Evolutionary conservation across 2,888 invertebrate species (phyloP).

Genomic region (Ochropleura plecta): DNA sequence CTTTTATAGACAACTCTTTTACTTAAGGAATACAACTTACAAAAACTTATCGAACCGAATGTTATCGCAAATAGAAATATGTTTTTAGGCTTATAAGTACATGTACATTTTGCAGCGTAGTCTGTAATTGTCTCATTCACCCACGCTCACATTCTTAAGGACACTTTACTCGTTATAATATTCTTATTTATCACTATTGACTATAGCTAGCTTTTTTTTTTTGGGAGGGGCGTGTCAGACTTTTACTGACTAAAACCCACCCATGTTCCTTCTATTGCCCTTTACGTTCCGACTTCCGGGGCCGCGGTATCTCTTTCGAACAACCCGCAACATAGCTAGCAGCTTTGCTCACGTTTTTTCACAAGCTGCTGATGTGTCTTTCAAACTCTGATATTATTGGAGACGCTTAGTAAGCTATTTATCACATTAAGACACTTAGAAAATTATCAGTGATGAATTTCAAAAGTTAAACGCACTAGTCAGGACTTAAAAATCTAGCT

Average conservation of each 20-base stretch:
- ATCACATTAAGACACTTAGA: neutral
- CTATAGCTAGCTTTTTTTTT: neutral
- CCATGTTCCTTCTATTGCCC: too few relatives aligned
- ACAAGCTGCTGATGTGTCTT: neutral
- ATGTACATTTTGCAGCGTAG: neutral
- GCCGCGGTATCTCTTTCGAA: too few relatives aligned
- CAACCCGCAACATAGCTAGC: too few relatives aligned
- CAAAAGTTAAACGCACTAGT: neutral
- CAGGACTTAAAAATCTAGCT: neutral
- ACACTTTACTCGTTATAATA: constrained; percentile 21
- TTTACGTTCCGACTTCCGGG: too few relatives aligned
- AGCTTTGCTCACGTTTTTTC: neutral
- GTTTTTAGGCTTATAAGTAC: neutral
- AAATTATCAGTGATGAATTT: neutral
- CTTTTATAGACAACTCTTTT: neutral
- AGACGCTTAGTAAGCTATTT: neutral
- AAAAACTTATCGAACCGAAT: neutral
- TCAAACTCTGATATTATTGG: neutral
- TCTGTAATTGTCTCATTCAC: constrained; percentile 5
- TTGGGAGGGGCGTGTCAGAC: too few relatives aligned
- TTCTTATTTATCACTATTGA: constrained; percentile 9
- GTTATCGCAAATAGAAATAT: neutral
- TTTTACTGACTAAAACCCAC: too few relatives aligned
- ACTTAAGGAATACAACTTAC: neutral
- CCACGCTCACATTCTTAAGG: constrained; percentile 24